Conservation (phyloP, 2,113 vertebrate species). For the Zeus faber region DNA sequence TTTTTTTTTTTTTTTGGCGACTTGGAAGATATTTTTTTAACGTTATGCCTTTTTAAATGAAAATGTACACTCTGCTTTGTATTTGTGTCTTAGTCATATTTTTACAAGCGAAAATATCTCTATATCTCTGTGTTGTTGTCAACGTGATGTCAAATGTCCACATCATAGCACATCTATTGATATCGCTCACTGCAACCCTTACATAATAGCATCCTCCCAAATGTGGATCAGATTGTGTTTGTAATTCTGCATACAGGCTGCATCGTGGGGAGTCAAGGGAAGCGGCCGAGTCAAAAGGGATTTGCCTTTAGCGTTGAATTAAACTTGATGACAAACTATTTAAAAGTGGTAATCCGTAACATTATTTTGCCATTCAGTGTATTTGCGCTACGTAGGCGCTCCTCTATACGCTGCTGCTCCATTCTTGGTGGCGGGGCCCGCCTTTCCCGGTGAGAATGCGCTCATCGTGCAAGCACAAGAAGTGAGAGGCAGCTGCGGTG, state of each 20-base stretch:
- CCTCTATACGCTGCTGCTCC: too few relatives aligned
- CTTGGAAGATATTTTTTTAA: slow-evolving; percentile 52
- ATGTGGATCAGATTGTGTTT: neutral
- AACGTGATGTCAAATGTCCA: slow-evolving; percentile 61
- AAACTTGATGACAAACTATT: too few relatives aligned
- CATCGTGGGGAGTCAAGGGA: neutral
- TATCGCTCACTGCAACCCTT: slow-evolving; percentile 39
- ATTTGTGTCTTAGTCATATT: slow-evolving; percentile 49
- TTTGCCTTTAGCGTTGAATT: neutral
- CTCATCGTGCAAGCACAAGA: too few relatives aligned
- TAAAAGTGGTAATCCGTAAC: too few relatives aligned
- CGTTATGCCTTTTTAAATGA: slow-evolving; percentile 49
- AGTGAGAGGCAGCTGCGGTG: too few relatives aligned
- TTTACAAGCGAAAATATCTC: slow-evolving; percentile 38
- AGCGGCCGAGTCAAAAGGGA: neutral
- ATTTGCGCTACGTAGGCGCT: too few relatives aligned
- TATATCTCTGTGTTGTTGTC: slow-evolving; percentile 50
- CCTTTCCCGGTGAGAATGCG: too few relatives aligned
- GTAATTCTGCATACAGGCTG: neutral
- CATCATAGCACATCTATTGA: slow-evolving; percentile 41
- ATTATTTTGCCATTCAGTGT: too few relatives aligned
- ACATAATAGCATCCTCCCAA: slow-evolving; percentile 7
- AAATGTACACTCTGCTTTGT: slow-evolving; percentile 44
- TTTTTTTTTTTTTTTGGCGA: slow-evolving; percentile 31
- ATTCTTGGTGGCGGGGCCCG: too few relatives aligned